These are phyloP conservation scores for Eupeodes luniger DNA, from an alignment of 2,888 invertebrate genomes.

Conservation along the genomic window DNA sequence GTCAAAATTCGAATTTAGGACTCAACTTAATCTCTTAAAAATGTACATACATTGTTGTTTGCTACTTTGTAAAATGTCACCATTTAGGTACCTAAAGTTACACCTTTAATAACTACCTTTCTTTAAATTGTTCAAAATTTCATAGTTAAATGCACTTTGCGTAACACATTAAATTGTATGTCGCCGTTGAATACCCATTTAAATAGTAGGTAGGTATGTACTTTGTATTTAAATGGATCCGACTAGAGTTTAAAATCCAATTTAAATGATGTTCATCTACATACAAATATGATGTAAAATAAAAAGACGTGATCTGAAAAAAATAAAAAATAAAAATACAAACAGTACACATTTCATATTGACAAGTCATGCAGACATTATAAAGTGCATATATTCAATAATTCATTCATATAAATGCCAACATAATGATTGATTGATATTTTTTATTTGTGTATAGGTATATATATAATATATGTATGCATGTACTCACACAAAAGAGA, in stretches of 20 bases:
- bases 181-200: too few species aligned
- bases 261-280: neutral
- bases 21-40: too few species aligned
- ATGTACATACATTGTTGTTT: too few species aligned
- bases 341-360: constrained; percentile 8
- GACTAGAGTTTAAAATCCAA: neutral
- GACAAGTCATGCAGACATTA: constrained; percentile 32
- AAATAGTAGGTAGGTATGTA: too few species aligned
- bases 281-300: neutral
- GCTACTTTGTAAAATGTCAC: too few species aligned
- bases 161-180: too few species aligned
- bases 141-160: too few species aligned
- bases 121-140: too few species aligned
- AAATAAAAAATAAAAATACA: neutral
- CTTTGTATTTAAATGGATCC: neutral
- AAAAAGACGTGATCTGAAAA: constrained; percentile 21
- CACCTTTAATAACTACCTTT: too few species aligned
- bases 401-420: constrained; percentile 4
- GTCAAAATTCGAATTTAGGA: too few species aligned
- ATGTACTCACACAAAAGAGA: neutral
- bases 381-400: neutral
- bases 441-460: neutral
- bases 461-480: neutral
- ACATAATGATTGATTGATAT: constrained; percentile 32
- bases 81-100: too few species aligned